A percentile compares a stretch with the other conserved stretches of the same genome.
Conservation (phyloP, 2,113 vertebrate genomes). For the Kryptolebias marmoratus region DNA sequence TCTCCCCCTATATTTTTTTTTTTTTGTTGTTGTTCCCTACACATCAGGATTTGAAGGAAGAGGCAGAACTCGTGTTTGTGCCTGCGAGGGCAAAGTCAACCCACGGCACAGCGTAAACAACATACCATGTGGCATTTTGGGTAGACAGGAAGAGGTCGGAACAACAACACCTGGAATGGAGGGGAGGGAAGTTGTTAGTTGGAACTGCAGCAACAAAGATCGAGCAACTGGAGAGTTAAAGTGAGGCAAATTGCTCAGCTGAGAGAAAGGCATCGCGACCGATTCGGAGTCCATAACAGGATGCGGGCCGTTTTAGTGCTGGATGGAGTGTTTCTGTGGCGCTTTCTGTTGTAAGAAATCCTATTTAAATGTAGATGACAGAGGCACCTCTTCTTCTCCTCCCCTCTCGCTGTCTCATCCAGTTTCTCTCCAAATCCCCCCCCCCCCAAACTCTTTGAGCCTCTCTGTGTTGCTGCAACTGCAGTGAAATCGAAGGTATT, state of each 20-base stretch:
- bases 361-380: constrained; percentile 62
- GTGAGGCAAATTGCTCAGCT: neutral
- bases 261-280: constrained; percentile 5
- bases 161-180: constrained; percentile 32
- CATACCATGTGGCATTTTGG: constrained; percentile 50
- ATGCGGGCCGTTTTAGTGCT: neutral
- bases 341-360: constrained; percentile 30
- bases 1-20: neutral
- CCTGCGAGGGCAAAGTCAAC: constrained; percentile 12
- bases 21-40: neutral
- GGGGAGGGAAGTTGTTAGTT: constrained; percentile 2
- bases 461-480: constrained; percentile 40
- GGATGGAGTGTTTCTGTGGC: constrained; percentile 1
- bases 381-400: constrained; percentile 29
- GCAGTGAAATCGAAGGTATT: constrained; percentile 58
- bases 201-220: constrained; percentile 35
- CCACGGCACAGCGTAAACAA: constrained; percentile 27
- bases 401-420: constrained; percentile 13
- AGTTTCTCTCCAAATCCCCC: constrained; percentile 8
- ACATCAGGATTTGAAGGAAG: neutral
- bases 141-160: constrained; percentile 69
- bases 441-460: neutral
- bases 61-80: constrained; percentile 4
- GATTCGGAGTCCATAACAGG: neutral
- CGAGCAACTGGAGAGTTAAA: constrained; percentile 22